Evolutionary conservation across 2,888 invertebrate genomes (phyloP), one percentile per base, ranked within the genome.

Genomic region (Baccha elongata): DNA sequence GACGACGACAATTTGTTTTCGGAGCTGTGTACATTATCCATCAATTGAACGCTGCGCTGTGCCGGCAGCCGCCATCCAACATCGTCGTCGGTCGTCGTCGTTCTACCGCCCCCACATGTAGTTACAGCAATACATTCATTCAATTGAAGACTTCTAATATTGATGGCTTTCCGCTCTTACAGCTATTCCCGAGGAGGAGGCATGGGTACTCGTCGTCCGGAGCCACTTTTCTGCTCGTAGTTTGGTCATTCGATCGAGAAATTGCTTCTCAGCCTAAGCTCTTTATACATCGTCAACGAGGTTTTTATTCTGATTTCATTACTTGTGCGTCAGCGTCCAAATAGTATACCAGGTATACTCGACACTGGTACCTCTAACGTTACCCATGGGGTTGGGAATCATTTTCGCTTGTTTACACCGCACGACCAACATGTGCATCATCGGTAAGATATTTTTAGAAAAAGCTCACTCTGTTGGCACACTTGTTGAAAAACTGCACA

Each of bases 361-460:
- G 3, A 4, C 23, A 3, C 23, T n/a, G n/a, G n/a, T n/a, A n/a
- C n/a, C n/a, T n/a, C n/a, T n/a, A n/a, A n/a, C 29, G 8, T n/a
- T 50, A 40, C 48, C 17, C 11, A 17, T 17, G 42, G 40, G 37
- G 40, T 79, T 55, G 55, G 2, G 8, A 64, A 52, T 69, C 32
- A 40, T 37, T 74, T 69, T 29, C 50, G 65, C 71, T 64, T 68
- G 60, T 79, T 68, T 53, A 68, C 60, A 60, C 19, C 26, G 53
- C 55, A 42, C 32, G 23, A 64, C 42, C 23, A 42, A 48, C n/a
- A 44, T 68, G 23, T 65, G 53, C 48, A 50, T 26, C 15, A 40
- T 35, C 44, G 32, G 40, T 50, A 21, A 26, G 69, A 48, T 80
- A 80, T 80, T 80, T 80, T 69, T 80, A 75, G 69, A 64, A 52